A percentile compares a stretch with the other conserved stretches of the same genome.
phyloP scores from a whole-genome alignment of 2,797 vertebrate species.

The Zalophus californianus region DNA sequence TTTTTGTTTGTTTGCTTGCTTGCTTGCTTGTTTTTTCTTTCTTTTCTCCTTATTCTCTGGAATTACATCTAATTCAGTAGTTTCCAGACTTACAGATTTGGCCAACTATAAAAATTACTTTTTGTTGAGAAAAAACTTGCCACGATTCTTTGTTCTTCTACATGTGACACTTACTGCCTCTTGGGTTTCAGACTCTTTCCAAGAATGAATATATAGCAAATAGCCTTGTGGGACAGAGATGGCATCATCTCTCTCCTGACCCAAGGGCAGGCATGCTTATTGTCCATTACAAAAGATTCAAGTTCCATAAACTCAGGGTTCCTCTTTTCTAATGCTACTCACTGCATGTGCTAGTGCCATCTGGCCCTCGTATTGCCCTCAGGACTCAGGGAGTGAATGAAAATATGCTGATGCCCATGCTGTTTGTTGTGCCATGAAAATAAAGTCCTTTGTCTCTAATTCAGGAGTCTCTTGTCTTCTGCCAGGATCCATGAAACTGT shows the following conservation, averaged over 20 bases:
- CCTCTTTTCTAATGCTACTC: neutral
- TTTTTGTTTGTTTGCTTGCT: neutral
- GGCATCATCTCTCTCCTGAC: neutral
- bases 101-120: neutral
- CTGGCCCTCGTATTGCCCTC: neutral
- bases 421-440: neutral
- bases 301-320: neutral
- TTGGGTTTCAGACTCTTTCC: neutral
- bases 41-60: conserved; percentile 22
- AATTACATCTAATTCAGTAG: neutral
- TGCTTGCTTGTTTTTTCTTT: neutral
- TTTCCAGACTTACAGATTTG: conserved; percentile 13
- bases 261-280: neutral
- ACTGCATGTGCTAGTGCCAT: neutral
- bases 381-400: neutral
- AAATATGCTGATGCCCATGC: neutral
- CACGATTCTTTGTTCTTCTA: neutral
- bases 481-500: neutral
- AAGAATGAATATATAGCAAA: neutral
- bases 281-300: neutral
- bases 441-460: conserved; percentile 18
- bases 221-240: neutral
- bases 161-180: neutral
- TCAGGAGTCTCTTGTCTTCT: neutral
- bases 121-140: neutral